A percentile compares a stretch with the other conserved stretches of the same genome.
phyloP scores from a whole-genome alignment of 2,888 invertebrate species.

The Nomada goodeniana region DNA sequence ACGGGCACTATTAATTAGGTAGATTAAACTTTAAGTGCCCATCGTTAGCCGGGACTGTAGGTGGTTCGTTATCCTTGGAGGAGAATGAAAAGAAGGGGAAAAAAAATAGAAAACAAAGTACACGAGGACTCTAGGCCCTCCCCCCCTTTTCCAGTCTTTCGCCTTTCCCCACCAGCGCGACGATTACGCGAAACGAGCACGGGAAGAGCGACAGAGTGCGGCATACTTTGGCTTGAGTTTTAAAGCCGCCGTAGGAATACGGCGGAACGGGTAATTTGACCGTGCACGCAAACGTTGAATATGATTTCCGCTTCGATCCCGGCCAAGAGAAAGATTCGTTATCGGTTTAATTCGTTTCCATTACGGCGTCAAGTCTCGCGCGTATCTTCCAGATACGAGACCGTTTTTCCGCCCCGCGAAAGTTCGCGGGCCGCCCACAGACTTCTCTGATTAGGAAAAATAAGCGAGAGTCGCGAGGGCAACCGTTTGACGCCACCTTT shows the following conservation, averaged over 20 bases:
- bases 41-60: conserved; percentile 73
- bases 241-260: conserved; percentile 24
- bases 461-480: conserved; percentile 10
- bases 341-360: conserved; percentile 48
- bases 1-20: conserved; percentile 81
- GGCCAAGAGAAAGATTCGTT: conserved; percentile 28
- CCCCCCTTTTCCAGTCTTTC: background rate
- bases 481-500: conserved; percentile 13
- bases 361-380: background rate
- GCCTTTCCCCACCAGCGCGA: conserved; percentile 38
- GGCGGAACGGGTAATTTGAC: conserved; percentile 40
- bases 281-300: conserved; percentile 50
- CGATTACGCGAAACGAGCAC: conserved; percentile 49
- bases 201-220: conserved; percentile 21
- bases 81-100: conserved; percentile 54
- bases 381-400: background rate
- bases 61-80: conserved; percentile 68
- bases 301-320: conserved; percentile 44
- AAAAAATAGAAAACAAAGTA: conserved; percentile 10
- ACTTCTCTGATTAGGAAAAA: background rate
- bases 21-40: conserved; percentile 80
- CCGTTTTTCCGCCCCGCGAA: background rate
- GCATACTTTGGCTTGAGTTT: conserved; percentile 23
- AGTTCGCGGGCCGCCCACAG: background rate
- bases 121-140: conserved; percentile 1